Evolutionary conservation across 2,113 vertebrate species (phyloP).

Genomic region (Carlito syrichta): DNA sequence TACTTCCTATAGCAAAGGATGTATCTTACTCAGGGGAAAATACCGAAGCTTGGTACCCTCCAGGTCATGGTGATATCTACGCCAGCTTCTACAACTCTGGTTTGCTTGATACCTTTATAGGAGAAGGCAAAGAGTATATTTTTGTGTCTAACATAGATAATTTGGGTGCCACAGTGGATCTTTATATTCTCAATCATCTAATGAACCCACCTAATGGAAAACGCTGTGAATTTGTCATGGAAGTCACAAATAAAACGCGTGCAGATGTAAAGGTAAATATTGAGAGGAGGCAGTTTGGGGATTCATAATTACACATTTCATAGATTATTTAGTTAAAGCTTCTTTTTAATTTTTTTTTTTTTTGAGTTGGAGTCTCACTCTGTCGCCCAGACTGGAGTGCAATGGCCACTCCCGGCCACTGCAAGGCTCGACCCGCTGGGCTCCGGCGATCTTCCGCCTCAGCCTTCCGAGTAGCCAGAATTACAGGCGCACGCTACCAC

Average conservation of each 20-base stretch:
- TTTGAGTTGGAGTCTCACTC: no score
- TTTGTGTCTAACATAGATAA: slow-evolving; percentile 99
- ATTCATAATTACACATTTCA: not conserved
- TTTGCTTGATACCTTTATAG: slow-evolving; percentile 90
- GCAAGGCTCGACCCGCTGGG: no score
- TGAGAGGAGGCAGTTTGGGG: not conserved
- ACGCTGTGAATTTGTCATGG: slow-evolving; percentile 98
- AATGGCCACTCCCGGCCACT: no score
- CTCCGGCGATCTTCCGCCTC: no score
- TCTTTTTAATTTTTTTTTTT: no score
- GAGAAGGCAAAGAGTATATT: slow-evolving; percentile 95
- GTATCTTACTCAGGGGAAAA: slow-evolving; percentile 89
- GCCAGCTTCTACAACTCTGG: slow-evolving; percentile 95
- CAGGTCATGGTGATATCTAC: slow-evolving; percentile 96
- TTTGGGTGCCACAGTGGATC: slow-evolving; percentile 97
- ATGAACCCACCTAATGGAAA: slow-evolving; percentile 92
- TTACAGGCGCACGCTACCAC: no score
- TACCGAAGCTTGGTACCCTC: slow-evolving; percentile 95
- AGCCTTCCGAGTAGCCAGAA: no score
- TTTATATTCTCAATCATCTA: slow-evolving; percentile 96
- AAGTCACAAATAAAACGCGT: slow-evolving; percentile 97
- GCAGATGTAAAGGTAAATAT: slow-evolving; percentile 95
- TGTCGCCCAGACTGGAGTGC: no score
- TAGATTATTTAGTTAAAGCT: not conserved
- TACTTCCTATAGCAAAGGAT: slow-evolving; percentile 92